A percentile compares a stretch with the other conserved stretches of the same genome.
These are phyloP conservation scores for Limnephilus lunatus DNA, from an alignment of 2,888 invertebrate genomes.

Conservation along the genomic window DNA sequence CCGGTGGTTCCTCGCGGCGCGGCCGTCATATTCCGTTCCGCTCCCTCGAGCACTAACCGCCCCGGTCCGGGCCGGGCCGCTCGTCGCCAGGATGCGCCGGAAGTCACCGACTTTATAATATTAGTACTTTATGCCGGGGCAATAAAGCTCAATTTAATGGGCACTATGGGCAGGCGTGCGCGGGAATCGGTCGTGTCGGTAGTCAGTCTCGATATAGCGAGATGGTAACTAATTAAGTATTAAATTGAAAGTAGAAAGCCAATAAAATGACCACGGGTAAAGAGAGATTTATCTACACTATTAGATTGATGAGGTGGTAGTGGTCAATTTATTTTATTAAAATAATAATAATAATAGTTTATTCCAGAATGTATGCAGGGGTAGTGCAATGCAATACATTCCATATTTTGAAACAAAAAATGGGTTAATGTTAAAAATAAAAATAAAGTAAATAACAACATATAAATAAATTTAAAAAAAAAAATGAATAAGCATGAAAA, in stretches of 20 bases:
- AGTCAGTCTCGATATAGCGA: not conserved
- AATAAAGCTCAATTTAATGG: constrained; percentile 34
- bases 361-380: no score
- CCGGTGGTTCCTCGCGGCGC: not conserved
- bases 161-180: constrained; percentile 69
- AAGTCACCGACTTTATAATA: constrained; percentile 9
- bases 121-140: constrained; percentile 52
- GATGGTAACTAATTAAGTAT: not conserved
- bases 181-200: constrained; percentile 65
- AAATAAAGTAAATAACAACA: no score
- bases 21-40: constrained; percentile 50
- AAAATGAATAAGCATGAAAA: no score
- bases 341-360: no score
- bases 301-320: not conserved
- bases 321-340: not conserved
- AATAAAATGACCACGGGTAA: not conserved
- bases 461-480: no score
- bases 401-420: no score
- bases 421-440: no score
- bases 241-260: not conserved
- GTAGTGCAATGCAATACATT: no score
- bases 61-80: not conserved
- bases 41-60: not conserved
- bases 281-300: no score
- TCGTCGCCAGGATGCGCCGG: not conserved